These are phyloP conservation scores for Puffinus mauretanicus DNA, from an alignment of 2,113 vertebrate species.

Conservation along the genomic window DNA sequence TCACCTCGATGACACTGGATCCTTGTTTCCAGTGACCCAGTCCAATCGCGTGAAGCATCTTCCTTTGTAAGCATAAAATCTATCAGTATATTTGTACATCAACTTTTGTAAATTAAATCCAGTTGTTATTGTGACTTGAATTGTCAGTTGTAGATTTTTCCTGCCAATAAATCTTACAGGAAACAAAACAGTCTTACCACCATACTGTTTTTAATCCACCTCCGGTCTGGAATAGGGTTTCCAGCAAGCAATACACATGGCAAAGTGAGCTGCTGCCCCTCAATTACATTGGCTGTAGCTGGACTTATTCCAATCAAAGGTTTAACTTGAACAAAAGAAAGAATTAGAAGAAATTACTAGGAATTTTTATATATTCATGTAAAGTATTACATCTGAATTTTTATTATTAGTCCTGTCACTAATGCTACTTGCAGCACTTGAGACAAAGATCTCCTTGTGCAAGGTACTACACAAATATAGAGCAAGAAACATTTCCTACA, in stretches of 20 bases:
- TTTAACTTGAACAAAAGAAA: conserved; percentile 71
- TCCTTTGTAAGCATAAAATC: not conserved
- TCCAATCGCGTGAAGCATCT: not conserved
- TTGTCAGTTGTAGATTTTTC: not conserved
- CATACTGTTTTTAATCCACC: conserved; percentile 89
- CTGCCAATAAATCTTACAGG: not conserved
- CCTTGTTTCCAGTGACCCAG: not conserved
- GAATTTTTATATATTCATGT: not conserved
- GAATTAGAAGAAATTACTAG: not conserved
- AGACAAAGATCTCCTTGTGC: not conserved
- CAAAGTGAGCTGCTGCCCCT: conserved; percentile 91
- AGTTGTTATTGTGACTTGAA: not conserved
- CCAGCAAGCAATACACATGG: conserved; percentile 90
- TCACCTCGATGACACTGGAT: rapidly evolving
- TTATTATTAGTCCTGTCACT: not conserved
- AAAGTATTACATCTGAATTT: not conserved
- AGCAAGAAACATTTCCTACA: not conserved
- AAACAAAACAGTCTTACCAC: conserved; percentile 75
- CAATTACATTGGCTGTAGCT: conserved; percentile 81
- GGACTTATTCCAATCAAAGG: conserved; percentile 90
- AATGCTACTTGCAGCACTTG: not conserved
- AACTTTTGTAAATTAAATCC: not conserved
- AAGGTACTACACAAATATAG: not conserved
- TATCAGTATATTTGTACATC: not conserved
- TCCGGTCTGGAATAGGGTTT: conserved; percentile 90